Conservation (phyloP, 2,888 invertebrate genomes). For the Euplagia quadripunctaria region DNA sequence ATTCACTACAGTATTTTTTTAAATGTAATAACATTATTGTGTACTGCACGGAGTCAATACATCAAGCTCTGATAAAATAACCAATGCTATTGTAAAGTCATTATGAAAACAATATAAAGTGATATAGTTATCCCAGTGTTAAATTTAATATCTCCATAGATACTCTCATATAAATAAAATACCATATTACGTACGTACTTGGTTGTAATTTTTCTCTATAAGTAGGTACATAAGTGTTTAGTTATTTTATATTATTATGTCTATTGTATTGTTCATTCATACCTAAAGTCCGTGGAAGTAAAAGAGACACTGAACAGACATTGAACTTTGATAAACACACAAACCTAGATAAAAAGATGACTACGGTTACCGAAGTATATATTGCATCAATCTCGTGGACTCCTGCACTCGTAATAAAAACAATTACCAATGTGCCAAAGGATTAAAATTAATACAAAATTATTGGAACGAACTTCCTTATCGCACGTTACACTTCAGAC, state of each 20-base stretch:
- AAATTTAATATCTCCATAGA: neutral
- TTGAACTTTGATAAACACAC: constrained; percentile 53
- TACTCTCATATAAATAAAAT: neutral
- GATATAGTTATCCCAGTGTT: neutral
- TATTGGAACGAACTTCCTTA: too few species aligned
- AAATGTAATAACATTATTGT: constrained; percentile 40
- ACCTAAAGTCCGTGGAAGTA: neutral
- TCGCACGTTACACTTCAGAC: too few species aligned
- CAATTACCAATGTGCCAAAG: neutral
- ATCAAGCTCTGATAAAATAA: constrained; percentile 46
- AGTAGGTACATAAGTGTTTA: neutral
- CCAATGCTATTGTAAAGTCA: constrained; percentile 46
- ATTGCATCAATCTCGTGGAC: neutral
- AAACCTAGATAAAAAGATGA: constrained; percentile 30
- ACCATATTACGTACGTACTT: neutral
- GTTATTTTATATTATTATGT: neutral
- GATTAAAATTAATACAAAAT: neutral
- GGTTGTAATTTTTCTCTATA: neutral
- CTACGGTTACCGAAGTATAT: neutral
- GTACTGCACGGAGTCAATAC: constrained; percentile 39
- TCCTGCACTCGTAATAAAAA: neutral
- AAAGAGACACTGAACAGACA: neutral
- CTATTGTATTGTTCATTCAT: neutral
- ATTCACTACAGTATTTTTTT: constrained; percentile 56
- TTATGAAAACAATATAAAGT: constrained; percentile 16